Evolutionary conservation across 2,113 vertebrate genomes (phyloP).

Genomic region (Cariama cristata): DNA sequence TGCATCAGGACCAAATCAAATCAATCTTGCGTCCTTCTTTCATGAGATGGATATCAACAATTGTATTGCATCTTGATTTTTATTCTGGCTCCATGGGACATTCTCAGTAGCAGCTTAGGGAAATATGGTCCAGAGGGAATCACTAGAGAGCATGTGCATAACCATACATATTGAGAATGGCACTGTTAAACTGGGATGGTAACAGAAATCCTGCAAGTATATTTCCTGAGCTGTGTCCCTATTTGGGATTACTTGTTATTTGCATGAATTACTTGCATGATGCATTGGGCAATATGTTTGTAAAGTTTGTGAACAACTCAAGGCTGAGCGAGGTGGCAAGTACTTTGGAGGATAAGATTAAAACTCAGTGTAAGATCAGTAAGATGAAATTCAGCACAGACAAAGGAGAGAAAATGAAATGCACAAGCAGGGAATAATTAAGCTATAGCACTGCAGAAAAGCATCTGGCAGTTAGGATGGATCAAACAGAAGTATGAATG

Average conservation of each 20-base stretch:
- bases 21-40: not conserved
- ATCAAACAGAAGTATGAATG: not conserved
- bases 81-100: not conserved
- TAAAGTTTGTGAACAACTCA: not conserved
- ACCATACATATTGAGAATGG: not conserved
- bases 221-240: not conserved
- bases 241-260: not conserved
- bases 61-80: not conserved
- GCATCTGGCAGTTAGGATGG: not conserved
- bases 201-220: not conserved
- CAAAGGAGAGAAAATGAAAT: slow-evolving; percentile 25
- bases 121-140: not conserved
- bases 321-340: not conserved
- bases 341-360: not conserved
- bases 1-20: not conserved
- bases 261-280: not conserved
- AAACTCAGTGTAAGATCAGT: not conserved
- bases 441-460: slow-evolving; percentile 21
- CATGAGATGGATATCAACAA: not conserved
- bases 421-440: slow-evolving; percentile 10
- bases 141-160: not conserved
- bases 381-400: slow-evolving; percentile 20
- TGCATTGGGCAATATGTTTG: not conserved
- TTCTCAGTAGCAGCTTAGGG: not conserved
- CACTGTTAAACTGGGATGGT: not conserved